Evolutionary conservation across 2,888 invertebrate genomes (phyloP), one percentile per base, ranked within the genome.

Genomic region (Cerastis rubricosa): DNA sequence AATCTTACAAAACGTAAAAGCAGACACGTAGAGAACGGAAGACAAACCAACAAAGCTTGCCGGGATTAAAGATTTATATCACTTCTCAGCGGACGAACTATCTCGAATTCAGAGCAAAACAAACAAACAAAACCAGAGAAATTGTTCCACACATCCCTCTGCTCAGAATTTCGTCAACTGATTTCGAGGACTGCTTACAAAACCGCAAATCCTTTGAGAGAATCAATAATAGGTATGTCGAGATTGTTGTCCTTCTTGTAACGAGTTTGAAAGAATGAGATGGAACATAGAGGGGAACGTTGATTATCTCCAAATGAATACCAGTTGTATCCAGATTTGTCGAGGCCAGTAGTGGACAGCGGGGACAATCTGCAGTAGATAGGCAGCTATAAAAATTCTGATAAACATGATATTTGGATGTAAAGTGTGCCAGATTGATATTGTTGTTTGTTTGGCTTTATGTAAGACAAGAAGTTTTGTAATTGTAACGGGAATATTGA

Each of bases 281-380:
- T 78, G 76, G 80, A 59, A 68, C 80, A 76, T 87, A 78, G 68
- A 76, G 80, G 74, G 71, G 75, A 73, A 80, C 86, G 85, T 86
- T 93, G 90, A 94, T 94, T 94, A 94, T 93, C 92, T 91, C 87
- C 91, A 93, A 94, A 95, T 95, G 93, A 93, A 93, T 93, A 94
- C 95, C 92, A 91, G 95, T 95, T 94, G 79, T 83, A 89, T 92
- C 95, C 92, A 93, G 95, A 93, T 92, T 85, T 69, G 76, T 74
- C 94, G 92, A 94, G 95, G 92, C 86, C 92, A 86, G 61, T 67
- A 64, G 76, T 84, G 78, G 83, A 83, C 78, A 74, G 45, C 35
- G 71, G 63, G 59, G 54, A 83, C 81, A 68, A 71, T 67, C 70
- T 76, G 22, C 74, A 72, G 74, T 75, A 63, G 71, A 67, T 76